These are phyloP conservation scores for Drepanosiphum platanoidis DNA, from an alignment of 2,888 invertebrate genomes.

Conservation along the genomic window DNA sequence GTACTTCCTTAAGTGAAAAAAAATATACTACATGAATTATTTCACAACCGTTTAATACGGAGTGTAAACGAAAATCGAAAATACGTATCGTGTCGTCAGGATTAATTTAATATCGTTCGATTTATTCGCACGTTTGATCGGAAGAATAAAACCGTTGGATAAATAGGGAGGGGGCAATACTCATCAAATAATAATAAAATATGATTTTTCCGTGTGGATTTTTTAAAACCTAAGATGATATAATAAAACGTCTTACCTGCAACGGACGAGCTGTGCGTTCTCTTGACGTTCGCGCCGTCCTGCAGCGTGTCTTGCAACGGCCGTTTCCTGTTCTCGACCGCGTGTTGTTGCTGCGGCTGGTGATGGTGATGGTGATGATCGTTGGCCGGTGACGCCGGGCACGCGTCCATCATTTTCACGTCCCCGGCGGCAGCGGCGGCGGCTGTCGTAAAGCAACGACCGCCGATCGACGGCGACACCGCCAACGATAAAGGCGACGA, in stretches of 20 bases:
- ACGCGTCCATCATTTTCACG: constrained; percentile 61
- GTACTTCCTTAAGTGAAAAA: no score
- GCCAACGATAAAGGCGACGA: constrained; percentile 19
- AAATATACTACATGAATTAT: no score
- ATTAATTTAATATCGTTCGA: no score
- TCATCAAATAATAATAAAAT: no score
- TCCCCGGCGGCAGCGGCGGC: constrained; percentile 42
- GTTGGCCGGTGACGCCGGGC: constrained; percentile 48
- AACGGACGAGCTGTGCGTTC: constrained; percentile 44
- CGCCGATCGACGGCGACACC: constrained; percentile 34
- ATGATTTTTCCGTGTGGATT: no score
- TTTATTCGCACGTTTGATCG: no score
- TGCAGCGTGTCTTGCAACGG: constrained; percentile 50
- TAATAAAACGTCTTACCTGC: constrained; percentile 22
- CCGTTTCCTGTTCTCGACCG: constrained; percentile 54
- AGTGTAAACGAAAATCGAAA: no score
- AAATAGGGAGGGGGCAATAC: no score
- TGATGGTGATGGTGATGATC: constrained; percentile 28
- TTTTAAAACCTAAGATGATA: no score
- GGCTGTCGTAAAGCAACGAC: constrained; percentile 33
- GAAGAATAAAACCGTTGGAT: no score
- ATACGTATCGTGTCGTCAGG: no score
- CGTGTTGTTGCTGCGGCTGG: constrained; percentile 23
- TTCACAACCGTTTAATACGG: no score
- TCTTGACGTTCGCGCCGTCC: constrained; percentile 47